Evolutionary conservation across 2,888 invertebrate species (phyloP).

Genomic region (Synergus gifuensis): DNA sequence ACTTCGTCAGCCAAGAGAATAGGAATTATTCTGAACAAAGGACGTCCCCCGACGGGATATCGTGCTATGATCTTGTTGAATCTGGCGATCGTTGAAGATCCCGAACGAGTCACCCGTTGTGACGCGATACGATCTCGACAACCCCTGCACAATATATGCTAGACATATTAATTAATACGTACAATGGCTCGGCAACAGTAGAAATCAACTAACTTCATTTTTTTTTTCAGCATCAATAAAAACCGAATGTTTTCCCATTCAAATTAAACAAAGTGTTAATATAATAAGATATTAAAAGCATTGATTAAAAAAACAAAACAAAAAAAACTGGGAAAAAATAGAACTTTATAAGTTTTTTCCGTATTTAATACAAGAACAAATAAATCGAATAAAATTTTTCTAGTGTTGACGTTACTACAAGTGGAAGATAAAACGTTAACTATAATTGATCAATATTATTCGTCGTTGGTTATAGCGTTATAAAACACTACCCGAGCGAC

Average conservation of each 20-base stretch:
- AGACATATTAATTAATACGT: slow-evolving; percentile 69
- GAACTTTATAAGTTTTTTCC: too few species aligned
- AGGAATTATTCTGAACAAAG: slow-evolving; percentile 23
- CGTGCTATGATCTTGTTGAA: slow-evolving; percentile 62
- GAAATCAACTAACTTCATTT: not conserved
- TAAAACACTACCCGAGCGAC: not conserved
- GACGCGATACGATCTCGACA: slow-evolving; percentile 62
- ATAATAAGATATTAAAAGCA: too few species aligned
- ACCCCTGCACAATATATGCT: slow-evolving; percentile 60
- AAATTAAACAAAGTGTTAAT: not conserved
- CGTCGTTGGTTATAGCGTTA: not conserved
- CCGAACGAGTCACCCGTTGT: slow-evolving; percentile 57
- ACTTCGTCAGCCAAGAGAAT: slow-evolving; percentile 25
- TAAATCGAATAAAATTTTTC: too few species aligned
- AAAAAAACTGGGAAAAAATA: too few species aligned
- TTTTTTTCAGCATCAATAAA: not conserved
- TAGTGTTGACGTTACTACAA: too few species aligned
- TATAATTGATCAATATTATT: too few species aligned
- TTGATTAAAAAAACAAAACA: too few species aligned
- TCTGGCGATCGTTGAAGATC: slow-evolving; percentile 58
- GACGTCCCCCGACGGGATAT: slow-evolving; percentile 51
- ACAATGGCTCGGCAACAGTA: not conserved
- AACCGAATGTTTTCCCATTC: not conserved
- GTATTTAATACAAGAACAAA: too few species aligned
- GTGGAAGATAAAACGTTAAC: too few species aligned